Conservation (phyloP, 2,113 vertebrate species). For the Oriolus oriolus region DNA sequence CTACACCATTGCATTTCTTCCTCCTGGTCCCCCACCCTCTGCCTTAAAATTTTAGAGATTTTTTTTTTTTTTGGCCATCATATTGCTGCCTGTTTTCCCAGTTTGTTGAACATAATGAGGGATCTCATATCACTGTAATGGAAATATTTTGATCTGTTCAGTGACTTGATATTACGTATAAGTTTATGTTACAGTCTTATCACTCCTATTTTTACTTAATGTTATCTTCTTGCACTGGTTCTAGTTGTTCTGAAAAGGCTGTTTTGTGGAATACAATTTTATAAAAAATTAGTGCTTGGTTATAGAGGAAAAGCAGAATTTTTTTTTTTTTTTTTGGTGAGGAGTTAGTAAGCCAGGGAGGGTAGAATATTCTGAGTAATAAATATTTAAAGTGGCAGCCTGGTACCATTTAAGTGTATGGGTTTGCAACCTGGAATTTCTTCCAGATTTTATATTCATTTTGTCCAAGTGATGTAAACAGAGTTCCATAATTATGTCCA, state of each 20-base stretch:
- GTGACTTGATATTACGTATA: not conserved
- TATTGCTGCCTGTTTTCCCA: not conserved
- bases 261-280: not conserved
- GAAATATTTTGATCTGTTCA: not conserved
- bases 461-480: not conserved
- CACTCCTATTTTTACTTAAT: not conserved
- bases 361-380: not conserved
- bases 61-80: not conserved
- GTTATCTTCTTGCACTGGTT: not conserved
- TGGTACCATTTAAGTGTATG: not conserved
- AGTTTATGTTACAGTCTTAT: not conserved
- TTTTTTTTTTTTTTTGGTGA: fast-evolving
- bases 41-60: not conserved
- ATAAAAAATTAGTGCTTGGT: not conserved
- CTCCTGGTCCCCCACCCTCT: fast-evolving
- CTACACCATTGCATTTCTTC: not conserved
- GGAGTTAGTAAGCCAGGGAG: not conserved
- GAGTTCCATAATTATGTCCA: not conserved
- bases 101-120: not conserved
- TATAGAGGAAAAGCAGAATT: not conserved
- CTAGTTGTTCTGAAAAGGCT: not conserved
- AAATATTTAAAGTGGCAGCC: not conserved
- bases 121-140: not conserved
- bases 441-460: not conserved
- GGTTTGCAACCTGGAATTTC: not conserved